Evolutionary conservation across 2,888 invertebrate genomes (phyloP), one percentile per base, ranked within the genome.

Genomic region (Cheiracanthium punctorium): DNA sequence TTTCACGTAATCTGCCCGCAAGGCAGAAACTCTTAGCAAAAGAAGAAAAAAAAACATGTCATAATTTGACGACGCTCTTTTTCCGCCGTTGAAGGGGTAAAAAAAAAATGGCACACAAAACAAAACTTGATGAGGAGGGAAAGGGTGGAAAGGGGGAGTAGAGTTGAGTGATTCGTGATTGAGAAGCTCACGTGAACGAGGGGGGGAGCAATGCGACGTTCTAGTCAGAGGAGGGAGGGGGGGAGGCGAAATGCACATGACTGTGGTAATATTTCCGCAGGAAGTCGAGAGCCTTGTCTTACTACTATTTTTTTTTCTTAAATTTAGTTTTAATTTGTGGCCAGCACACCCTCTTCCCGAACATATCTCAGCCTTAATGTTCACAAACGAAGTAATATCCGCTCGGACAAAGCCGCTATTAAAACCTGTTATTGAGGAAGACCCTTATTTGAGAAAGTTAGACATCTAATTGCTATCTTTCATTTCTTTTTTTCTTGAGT

Each of bases 201-300:
- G 76, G 48, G 70, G 84, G 74, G 65, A 70, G 73, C n/a, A 73
- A 43, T 65, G 72, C 76, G 67, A 33, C 84, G 65, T 20, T 32
- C 28, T 17, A 29, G 29, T 7, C 17, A 28, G 74, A 33, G 74
- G 17, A 20, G 12, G 37, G 24, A 10, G 5, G 14, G 28, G 32
- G 67, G 12, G 37, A 14, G 12, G 5, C 8, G 28, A 20, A 43
- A 32, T 24, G 43, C 37, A 64, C 43, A 48, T 79, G 79, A 84
- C 69, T 79, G 84, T 79, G 73, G 79, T 79, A 79, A 74, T 82
- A 72, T 84, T 84, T 84, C 84, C 84, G 84, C 84, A 84, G 84
- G 84, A 84, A 84, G 79, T 79, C 69, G 20, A 29, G 29, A 17
- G 10, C 24, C 32, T 79, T 65, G 73, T 72, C n/a, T n/a, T n/a